A percentile compares a stretch with the other conserved stretches of the same genome.
Conservation (phyloP, 2,888 invertebrate species). For the Sussaba pulchella region DNA sequence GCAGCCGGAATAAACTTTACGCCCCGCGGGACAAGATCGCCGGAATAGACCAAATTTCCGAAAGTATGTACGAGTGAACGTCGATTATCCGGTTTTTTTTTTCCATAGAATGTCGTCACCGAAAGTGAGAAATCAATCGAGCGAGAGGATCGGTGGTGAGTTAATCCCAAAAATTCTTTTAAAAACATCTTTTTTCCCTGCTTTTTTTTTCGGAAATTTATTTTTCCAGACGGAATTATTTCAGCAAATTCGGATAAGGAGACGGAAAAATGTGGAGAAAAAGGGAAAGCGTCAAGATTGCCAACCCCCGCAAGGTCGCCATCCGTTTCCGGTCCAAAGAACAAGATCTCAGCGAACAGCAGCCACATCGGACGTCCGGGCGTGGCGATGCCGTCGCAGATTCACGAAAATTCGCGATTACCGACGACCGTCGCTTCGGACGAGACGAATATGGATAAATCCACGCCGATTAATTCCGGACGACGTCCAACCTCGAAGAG, state of each 20-base stretch:
- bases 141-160: slow-evolving; percentile 51
- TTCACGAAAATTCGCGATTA: slow-evolving; percentile 27
- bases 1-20: slow-evolving; percentile 22
- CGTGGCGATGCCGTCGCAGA: background rate
- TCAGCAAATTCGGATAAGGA: slow-evolving; percentile 32
- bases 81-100: background rate
- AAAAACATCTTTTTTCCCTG: background rate
- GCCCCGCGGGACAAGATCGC: no score
- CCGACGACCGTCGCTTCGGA: slow-evolving; percentile 43
- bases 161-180: background rate
- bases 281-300: slow-evolving; percentile 43
- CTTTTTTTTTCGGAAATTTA: background rate
- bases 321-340: slow-evolving; percentile 58
- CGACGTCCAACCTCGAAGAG: slow-evolving; percentile 62
- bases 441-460: slow-evolving; percentile 8
- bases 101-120: slow-evolving; percentile 47
- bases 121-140: slow-evolving; percentile 34
- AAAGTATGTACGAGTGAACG: slow-evolving; percentile 44
- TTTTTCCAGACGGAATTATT: slow-evolving; percentile 11
- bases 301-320: slow-evolving; percentile 51
- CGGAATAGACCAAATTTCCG: slow-evolving; percentile 33
- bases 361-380: slow-evolving; percentile 43
- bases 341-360: slow-evolving; percentile 66
- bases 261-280: slow-evolving; percentile 42
- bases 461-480: slow-evolving; percentile 45